These are phyloP conservation scores for Leucozona laternaria DNA, from an alignment of 2,888 invertebrate species.

Conservation along the genomic window DNA sequence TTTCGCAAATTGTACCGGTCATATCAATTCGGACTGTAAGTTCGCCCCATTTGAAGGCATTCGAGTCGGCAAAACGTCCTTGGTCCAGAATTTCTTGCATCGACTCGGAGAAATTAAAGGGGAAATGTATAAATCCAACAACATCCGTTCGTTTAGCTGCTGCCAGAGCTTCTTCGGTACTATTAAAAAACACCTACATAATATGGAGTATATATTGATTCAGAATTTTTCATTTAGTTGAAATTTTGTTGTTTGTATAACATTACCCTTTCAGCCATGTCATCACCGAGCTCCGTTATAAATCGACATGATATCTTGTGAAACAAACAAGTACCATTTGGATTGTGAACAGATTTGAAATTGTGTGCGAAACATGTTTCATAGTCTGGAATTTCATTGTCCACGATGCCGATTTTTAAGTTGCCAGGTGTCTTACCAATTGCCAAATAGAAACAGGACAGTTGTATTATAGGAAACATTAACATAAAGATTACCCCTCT, in stretches of 20 bases:
- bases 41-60: conserved; percentile 86
- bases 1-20: conserved; percentile 86
- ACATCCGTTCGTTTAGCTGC: conserved; percentile 85
- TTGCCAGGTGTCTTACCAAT: conserved; percentile 91
- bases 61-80: conserved; percentile 85
- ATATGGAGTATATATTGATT: conserved; percentile 28
- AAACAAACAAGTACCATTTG: conserved; percentile 84
- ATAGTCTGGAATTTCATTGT: conserved; percentile 87
- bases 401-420: conserved; percentile 90
- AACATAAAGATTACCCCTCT: conserved; percentile 93
- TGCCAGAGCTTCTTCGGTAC: conserved; percentile 84
- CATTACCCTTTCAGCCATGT: conserved; percentile 85
- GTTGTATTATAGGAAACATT: conserved; percentile 92
- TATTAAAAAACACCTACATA: conserved; percentile 85
- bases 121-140: conserved; percentile 88
- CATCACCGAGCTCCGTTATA: conserved; percentile 85
- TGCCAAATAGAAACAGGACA: conserved; percentile 91
- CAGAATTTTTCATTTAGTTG: neutral
- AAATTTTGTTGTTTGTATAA: neutral
- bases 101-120: conserved; percentile 89
- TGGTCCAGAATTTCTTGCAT: conserved; percentile 86
- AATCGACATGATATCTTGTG: conserved; percentile 87
- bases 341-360: conserved; percentile 82
- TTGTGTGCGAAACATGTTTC: conserved; percentile 83
- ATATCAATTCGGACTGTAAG: conserved; percentile 90